Evolutionary conservation across 2,113 vertebrate genomes (phyloP), one percentile per base, ranked within the genome.

Genomic region (Triplophysa rosa): DNA sequence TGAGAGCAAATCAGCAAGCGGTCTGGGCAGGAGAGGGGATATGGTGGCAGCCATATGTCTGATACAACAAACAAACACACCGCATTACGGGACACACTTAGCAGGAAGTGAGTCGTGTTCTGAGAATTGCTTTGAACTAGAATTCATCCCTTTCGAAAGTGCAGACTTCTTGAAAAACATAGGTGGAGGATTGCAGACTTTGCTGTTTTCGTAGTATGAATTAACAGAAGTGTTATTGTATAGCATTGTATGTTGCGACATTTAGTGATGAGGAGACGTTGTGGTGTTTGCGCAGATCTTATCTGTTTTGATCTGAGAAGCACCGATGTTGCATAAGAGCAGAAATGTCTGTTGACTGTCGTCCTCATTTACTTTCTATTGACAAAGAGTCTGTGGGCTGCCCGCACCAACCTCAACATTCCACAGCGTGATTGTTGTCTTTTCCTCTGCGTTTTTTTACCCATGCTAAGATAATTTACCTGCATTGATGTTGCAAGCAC

Each of bases 341-440:
- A 62, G 45, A 64, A 82, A 79, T 71, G 64, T 62, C 37, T 70
- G 17, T 19, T 9, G 79, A 74, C 63, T 69, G 40, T 78, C 76
- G 47, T 42, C 77, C 69, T 79, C 71, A 79, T 80, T 84, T 71
- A 70, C 56, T 69, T 63, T 73, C 64, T 33, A 52, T 63, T 65
- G 74, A 66, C 24, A 67, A 74, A 68, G 47, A 81, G 2, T 40
- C 21, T 79, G 21, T 26, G 56, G 26, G 64, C 74, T 24, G 13
- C 54, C 72, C 16, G 11, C 49, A 81, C 6, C 16, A 63, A 21
- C 29, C 70, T 52, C 68, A 63, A 26, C 79, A 69, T 81, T 74
- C 75, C 52, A 64, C 54, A 54, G 26, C 52, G 49, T 58, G 14
- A 14, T 74, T 26, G 65, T 24, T 75, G 33, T 63, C 49, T 77